Base-by-base conservation (phyloP, 1,140 invertebrate species). In the Zaprionus kolodkinae region DNA sequence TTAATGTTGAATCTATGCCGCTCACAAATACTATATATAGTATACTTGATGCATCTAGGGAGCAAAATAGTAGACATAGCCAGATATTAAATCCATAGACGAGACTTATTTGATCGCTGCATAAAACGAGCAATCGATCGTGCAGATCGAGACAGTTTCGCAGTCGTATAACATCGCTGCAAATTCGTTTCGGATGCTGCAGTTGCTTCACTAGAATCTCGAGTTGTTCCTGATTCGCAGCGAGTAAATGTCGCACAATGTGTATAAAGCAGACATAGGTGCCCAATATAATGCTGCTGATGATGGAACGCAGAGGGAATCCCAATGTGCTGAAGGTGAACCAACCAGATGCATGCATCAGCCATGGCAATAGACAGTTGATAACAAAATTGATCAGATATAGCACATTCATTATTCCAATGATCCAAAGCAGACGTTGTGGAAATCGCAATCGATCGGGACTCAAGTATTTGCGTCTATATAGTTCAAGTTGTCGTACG, bases 11-110 rank as follows among this genome's bases (percentile, higher is more conserved):
- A 0, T 50, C n/a, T 3, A 38, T 71, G n/a, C 70, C 15, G 2
- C 56, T 67, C 5, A 90, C 70, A 57, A 76, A 85, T 1, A 72
- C 54, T 1, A 81, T 56, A 56, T 91, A 89, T 0, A 91, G 76
- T 3, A 78, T 75, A 3, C 80, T 81, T 0, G 75, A 72, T 1
- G 79, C 71, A 27, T 91, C 89, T 40, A 91, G 40, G 4, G 82
- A 87, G 40, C 70, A 67, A 12, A 83, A 86, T 17, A 91, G 45
- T 59, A 79, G 50, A 1, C 79, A 72, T 1, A 89, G 38, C 59
- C 76, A 77, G 15, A 63, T 73, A 7, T 75, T 78, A 15, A 91
- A 84, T 6, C 89, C 89, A 13, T 91, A 91, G 1, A 86, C 82
- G 1, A 85, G 36, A 45, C 89, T 91, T 1, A 91, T 78, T 15